phyloP scores from a whole-genome alignment of 2,797 vertebrate species.

The Chaenodraco wilsoni region DNA sequence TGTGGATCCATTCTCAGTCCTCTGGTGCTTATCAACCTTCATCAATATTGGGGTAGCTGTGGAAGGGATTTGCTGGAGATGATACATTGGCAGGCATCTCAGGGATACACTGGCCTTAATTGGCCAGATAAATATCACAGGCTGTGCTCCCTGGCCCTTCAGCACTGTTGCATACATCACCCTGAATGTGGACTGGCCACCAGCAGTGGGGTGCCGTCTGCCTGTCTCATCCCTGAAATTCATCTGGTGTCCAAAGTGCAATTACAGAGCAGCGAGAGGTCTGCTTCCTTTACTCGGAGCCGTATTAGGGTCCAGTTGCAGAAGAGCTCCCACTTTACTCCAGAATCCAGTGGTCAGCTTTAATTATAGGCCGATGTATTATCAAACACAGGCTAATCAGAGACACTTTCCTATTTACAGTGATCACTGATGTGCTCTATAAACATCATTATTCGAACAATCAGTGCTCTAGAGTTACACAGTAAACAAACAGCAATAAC shows the following conservation, averaged over 20 bases:
- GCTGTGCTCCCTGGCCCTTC: conserved; percentile 56
- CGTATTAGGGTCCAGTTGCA: conserved; percentile 11
- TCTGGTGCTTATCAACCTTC: conserved; percentile 61
- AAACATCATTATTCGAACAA: conserved; percentile 24
- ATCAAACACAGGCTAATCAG: conserved; percentile 7
- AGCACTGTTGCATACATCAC: conserved; percentile 67
- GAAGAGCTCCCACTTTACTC: conserved; percentile 18
- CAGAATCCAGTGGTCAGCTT: conserved; percentile 10
- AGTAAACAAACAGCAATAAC: conserved; percentile 46
- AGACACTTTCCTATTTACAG: conserved; percentile 22
- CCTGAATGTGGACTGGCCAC: conserved; percentile 67
- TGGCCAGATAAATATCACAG: conserved; percentile 82
- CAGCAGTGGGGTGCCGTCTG: conserved; percentile 57
- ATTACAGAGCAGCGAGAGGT: conserved; percentile 67
- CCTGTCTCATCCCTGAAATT: conserved; percentile 61
- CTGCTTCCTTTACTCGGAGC: conserved; percentile 32
- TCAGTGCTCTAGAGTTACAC: conserved; percentile 6
- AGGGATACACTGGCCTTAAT: conserved; percentile 78
- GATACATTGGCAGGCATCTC: conserved; percentile 64
- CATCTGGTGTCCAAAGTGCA: conserved; percentile 64
- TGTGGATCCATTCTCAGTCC: conserved; percentile 37
- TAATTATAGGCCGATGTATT: conserved; percentile 26
- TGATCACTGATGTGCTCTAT: conserved; percentile 19
- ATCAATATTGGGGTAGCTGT: conserved; percentile 53
- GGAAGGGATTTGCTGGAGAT: conserved; percentile 62